These are phyloP conservation scores for Eciton burchellii DNA, from an alignment of 1,140 invertebrate genomes.

Conservation along the genomic window DNA sequence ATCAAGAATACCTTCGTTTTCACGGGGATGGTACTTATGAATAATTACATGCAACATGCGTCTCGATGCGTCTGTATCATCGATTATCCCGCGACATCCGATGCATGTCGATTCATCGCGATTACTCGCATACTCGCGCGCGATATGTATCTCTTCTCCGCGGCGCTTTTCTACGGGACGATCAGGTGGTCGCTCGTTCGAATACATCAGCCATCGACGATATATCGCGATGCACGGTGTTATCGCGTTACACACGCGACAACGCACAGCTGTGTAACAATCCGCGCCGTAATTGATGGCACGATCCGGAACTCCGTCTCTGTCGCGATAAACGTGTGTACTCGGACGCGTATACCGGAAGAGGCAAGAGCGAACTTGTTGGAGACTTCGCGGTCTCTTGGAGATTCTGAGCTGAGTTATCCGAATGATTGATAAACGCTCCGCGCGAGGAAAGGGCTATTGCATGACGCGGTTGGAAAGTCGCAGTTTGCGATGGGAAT, in stretches of 20 bases:
- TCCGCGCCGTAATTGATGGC: slow-evolving; percentile 67
- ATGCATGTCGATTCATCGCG: slow-evolving; percentile 53
- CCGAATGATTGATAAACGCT: slow-evolving; percentile 15
- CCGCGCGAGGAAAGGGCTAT: background rate
- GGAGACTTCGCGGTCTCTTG: too few species aligned
- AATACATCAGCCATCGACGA: slow-evolving; percentile 35
- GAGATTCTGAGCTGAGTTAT: background rate
- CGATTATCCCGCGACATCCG: slow-evolving; percentile 18
- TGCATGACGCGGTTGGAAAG: background rate
- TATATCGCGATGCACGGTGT: slow-evolving; percentile 13
- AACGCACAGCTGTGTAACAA: slow-evolving; percentile 47
- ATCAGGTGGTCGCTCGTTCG: background rate
- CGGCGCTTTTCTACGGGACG: slow-evolving; percentile 54
- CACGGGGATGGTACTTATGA: background rate
- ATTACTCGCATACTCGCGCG: slow-evolving; percentile 44
- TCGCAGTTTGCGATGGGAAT: background rate
- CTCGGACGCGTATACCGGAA: slow-evolving; percentile 50
- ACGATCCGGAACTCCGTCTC: slow-evolving; percentile 52
- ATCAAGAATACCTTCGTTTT: slow-evolving; percentile 44
- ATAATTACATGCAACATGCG: slow-evolving; percentile 16
- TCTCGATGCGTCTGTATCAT: slow-evolving; percentile 37
- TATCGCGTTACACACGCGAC: background rate
- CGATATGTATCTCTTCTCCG: slow-evolving; percentile 61
- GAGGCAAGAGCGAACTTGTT: slow-evolving; percentile 10
- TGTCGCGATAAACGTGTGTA: slow-evolving; percentile 58